Evolutionary conservation across 2,113 vertebrate species (phyloP).

Genomic region (Neodontobutis hainanensis): DNA sequence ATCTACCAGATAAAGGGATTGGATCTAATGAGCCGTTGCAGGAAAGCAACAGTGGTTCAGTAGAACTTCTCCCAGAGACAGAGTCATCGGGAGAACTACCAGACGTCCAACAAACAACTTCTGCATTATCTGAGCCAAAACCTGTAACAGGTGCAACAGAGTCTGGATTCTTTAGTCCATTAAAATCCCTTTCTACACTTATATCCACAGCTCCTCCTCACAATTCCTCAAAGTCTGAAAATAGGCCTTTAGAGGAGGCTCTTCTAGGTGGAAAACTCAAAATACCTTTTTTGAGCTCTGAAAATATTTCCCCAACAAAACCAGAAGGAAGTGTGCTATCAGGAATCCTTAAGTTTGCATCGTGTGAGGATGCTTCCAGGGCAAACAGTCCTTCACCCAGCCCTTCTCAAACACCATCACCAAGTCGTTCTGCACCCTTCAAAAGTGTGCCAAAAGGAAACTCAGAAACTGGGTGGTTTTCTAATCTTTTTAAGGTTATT

Average conservation of each 20-base stretch:
- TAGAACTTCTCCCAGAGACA: constrained; percentile 76
- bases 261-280: constrained; percentile 82
- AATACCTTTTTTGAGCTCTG: constrained; percentile 82
- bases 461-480: constrained; percentile 80
- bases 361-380: constrained; percentile 63
- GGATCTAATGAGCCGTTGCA: constrained; percentile 61
- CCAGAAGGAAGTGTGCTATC: constrained; percentile 73
- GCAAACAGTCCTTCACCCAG: constrained; percentile 37
- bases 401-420: constrained; percentile 51
- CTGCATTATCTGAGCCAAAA: constrained; percentile 57
- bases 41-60: constrained; percentile 68
- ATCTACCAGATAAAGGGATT: constrained; percentile 66
- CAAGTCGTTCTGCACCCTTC: constrained; percentile 62
- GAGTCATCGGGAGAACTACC: constrained; percentile 78
- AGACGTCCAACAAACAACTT: constrained; percentile 65
- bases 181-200: constrained; percentile 88
- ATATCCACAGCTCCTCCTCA: constrained; percentile 77
- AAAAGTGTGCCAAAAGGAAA: constrained; percentile 77
- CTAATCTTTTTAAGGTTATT: constrained; percentile 79
- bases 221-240: constrained; percentile 49
- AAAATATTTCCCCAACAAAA: constrained; percentile 64
- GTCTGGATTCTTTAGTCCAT: constrained; percentile 86
- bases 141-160: constrained; percentile 62
- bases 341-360: constrained; percentile 77
- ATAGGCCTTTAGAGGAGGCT: constrained; percentile 69